Conservation (phyloP, 2,888 invertebrate genomes). For the Priocnemis perturbator region DNA sequence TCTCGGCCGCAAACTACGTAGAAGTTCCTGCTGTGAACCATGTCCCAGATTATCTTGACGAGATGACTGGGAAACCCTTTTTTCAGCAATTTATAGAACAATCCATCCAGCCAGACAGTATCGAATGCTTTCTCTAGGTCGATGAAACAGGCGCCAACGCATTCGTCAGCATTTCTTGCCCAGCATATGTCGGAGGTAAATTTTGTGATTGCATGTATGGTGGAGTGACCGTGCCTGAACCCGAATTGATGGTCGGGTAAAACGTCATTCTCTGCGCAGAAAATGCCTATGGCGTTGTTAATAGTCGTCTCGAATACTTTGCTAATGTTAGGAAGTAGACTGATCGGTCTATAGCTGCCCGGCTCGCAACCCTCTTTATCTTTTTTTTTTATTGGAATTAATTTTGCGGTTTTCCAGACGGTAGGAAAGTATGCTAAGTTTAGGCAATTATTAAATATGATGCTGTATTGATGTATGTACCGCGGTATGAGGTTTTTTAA, state of each 20-base stretch:
- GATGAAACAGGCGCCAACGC: background rate
- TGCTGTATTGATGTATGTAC: slow-evolving; percentile 6
- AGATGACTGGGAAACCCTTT: too few species aligned
- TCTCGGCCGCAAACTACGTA: too few species aligned
- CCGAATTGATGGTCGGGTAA: slow-evolving; percentile 7
- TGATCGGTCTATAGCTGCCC: slow-evolving; percentile 9
- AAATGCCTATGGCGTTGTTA: background rate
- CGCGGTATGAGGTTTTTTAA: slow-evolving; percentile 19
- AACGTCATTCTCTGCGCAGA: background rate
- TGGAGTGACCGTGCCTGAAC: background rate
- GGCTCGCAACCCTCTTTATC: background rate
- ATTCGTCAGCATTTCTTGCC: background rate
- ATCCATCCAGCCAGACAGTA: background rate
- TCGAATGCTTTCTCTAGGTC: slow-evolving; percentile 26
- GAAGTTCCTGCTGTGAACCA: slow-evolving; percentile 28
- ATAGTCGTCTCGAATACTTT: background rate
- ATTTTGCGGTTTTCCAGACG: slow-evolving; percentile 20
- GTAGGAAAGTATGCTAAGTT: slow-evolving; percentile 50
- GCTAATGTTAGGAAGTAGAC: slow-evolving; percentile 5
- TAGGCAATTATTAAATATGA: slow-evolving; percentile 31
- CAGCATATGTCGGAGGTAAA: background rate
- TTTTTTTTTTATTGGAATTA: slow-evolving; percentile 2
- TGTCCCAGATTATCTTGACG: too few species aligned
- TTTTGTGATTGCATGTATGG: background rate
- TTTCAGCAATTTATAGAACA: slow-evolving; percentile 4